Evolutionary conservation across 2,797 vertebrate genomes (phyloP), one percentile per base, ranked within the genome.

Genomic region (Oryzias sinensis): DNA sequence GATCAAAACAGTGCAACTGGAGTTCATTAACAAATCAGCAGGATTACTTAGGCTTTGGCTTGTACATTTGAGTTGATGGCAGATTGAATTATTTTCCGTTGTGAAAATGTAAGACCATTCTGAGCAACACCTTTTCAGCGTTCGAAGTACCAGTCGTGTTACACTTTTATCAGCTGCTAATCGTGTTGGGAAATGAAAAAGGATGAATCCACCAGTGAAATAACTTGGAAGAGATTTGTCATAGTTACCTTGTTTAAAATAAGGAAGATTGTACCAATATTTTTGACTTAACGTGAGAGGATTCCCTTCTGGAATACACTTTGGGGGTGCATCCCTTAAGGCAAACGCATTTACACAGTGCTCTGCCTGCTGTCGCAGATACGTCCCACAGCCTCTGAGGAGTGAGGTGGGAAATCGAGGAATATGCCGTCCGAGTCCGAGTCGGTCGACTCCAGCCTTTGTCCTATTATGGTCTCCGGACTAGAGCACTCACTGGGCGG

Each of bases 351-450:
- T 80, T 94, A 99, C 76, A 95, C 90, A 16, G 93, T 78, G 60
- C 95, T 97, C 85, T 96, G 94, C 74, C 93, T 93, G 55, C 93
- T 87, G 0, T 95, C 87, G 29, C 88, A 88, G 22, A 82, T 81
- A 53, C 94, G 93, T 1, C 87, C 89, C 1, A 93, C 88, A 0
- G 91, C 68, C 60, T 91, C 91, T 0, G 95, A 92, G 70, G 93
- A 89, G 61, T 91, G 91, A 67, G 91, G 91, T 48, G 95, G 91
- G 77, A 99, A 99, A 90, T 98, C 95, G 57, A 99, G 96, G 89
- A 98, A 97, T 86, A 99, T 97, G 22, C 97, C 97, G 6, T 97
- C 97, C 0, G 95, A 93, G 76, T 96, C 95, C 0, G 97, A 97
- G 87, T 96, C 95, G 0, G 91, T 93, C 0, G 96, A 97, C 74